These are phyloP conservation scores for Conus betulinus DNA, from an alignment of 1,140 invertebrate genomes.

Conservation along the genomic window DNA sequence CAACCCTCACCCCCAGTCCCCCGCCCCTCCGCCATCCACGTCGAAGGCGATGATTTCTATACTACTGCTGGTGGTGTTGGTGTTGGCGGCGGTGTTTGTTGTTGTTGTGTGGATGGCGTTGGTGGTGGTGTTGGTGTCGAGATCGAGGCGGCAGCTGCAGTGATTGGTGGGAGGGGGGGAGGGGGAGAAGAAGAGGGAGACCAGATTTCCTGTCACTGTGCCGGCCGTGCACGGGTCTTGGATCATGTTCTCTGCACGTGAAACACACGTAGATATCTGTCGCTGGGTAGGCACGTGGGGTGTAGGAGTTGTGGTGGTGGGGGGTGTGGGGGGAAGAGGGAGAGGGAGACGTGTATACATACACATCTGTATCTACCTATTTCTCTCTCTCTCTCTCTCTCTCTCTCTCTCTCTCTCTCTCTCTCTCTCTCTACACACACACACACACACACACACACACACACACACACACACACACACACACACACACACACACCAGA, in stretches of 20 bases:
- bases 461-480: too few species aligned
- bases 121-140: neutral
- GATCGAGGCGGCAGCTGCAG: constrained; percentile 24
- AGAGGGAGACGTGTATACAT: neutral
- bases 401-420: too few species aligned
- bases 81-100: neutral
- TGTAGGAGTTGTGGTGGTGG: too few species aligned
- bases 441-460: too few species aligned
- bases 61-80: constrained; percentile 10
- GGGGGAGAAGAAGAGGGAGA: constrained; percentile 1
- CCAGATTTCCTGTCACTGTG: neutral
- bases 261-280: neutral
- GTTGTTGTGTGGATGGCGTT: neutral
- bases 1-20: neutral
- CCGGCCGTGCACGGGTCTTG: constrained; percentile 14
- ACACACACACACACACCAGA: too few species aligned
- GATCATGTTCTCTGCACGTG: constrained; percentile 1
- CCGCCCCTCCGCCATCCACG: neutral
- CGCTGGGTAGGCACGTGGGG: too few species aligned
- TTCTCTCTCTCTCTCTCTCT: too few species aligned
- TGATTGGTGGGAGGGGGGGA: neutral
- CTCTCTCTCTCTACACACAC: too few species aligned
- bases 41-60: constrained; percentile 3
- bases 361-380: neutral
- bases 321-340: too few species aligned